phyloP scores from a whole-genome alignment of 2,113 vertebrate genomes.

The Atlantisia rogersi region DNA sequence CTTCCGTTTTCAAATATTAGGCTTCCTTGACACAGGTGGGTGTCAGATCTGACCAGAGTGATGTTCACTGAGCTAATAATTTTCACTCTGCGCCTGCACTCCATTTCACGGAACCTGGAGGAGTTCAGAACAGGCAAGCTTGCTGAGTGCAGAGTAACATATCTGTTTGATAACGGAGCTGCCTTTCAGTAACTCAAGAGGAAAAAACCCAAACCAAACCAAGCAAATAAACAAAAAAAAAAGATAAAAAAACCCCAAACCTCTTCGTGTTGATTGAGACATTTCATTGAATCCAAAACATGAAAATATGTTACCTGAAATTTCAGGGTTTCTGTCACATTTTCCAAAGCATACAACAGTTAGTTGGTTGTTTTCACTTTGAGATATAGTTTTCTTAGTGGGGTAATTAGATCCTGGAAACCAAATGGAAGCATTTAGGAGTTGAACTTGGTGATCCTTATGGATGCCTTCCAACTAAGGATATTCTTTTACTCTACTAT shows the following conservation, averaged over 20 bases:
- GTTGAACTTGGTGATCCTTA: no score
- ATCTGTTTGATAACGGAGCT: slow-evolving; percentile 39
- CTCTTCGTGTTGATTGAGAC: neutral
- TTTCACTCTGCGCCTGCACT: slow-evolving; percentile 1
- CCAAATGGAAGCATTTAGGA: neutral
- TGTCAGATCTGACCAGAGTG: slow-evolving; percentile 32
- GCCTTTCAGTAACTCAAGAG: neutral
- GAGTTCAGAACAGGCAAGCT: slow-evolving; percentile 9
- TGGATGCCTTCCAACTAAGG: no score
- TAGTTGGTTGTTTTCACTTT: neutral
- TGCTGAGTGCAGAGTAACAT: neutral
- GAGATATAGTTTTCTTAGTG: neutral
- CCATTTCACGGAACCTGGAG: neutral
- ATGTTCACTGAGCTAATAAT: slow-evolving; percentile 39
- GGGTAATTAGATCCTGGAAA: neutral
- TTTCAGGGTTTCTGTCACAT: neutral
- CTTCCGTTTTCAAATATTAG: neutral
- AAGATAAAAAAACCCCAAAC: no score
- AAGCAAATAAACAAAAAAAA: no score
- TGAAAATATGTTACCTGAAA: neutral
- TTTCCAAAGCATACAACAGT: neutral
- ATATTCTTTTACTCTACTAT: neutral
- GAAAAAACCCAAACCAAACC: no score
- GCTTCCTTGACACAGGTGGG: neutral
- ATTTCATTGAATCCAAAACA: neutral